Evolutionary conservation across 2,888 invertebrate species (phyloP).

Genomic region (Bruchidius siliquastri): DNA sequence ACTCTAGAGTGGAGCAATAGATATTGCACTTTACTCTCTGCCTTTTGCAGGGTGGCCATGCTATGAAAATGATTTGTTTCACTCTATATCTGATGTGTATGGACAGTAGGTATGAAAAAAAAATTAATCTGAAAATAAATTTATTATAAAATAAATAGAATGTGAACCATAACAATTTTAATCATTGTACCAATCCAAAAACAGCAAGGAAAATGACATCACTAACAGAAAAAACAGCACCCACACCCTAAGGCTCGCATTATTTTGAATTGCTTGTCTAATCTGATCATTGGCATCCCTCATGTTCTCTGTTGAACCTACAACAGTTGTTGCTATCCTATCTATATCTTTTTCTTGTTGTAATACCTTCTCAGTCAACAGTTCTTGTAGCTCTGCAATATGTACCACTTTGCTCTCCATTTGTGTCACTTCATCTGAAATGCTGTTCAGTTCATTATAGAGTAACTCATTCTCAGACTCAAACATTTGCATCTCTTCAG

Average conservation of each 20-base stretch:
- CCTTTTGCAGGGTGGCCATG: too few species aligned
- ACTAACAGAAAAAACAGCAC: constrained; percentile 92
- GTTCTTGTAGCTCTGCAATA: constrained; percentile 91
- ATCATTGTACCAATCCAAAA: constrained; percentile 98
- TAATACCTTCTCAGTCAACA: constrained; percentile 93
- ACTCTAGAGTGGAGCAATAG: too few species aligned
- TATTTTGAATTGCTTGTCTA: constrained; percentile 92
- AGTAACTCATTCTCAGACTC: constrained; percentile 87
- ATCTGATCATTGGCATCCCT: constrained; percentile 96
- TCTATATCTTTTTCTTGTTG: constrained; percentile 94
- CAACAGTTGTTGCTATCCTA: constrained; percentile 79
- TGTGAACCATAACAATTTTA: constrained; percentile 34
- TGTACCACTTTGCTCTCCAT: constrained; percentile 91
- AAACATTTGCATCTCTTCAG: constrained; percentile 89
- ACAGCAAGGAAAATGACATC: constrained; percentile 91
- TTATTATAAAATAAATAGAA: not conserved
- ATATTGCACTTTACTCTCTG: too few species aligned
- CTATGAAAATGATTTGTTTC: too few species aligned
- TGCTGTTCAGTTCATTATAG: constrained; percentile 79
- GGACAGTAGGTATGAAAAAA: too few species aligned
- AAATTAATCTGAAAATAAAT: constrained; percentile 1
- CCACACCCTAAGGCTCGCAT: constrained; percentile 92
- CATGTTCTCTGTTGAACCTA: constrained; percentile 91
- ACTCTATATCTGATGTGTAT: too few species aligned
- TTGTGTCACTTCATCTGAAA: constrained; percentile 86